Evolutionary conservation across 2,797 vertebrate species (phyloP), one percentile per base, ranked within the genome.

Genomic region (Serranus cabrilla): DNA sequence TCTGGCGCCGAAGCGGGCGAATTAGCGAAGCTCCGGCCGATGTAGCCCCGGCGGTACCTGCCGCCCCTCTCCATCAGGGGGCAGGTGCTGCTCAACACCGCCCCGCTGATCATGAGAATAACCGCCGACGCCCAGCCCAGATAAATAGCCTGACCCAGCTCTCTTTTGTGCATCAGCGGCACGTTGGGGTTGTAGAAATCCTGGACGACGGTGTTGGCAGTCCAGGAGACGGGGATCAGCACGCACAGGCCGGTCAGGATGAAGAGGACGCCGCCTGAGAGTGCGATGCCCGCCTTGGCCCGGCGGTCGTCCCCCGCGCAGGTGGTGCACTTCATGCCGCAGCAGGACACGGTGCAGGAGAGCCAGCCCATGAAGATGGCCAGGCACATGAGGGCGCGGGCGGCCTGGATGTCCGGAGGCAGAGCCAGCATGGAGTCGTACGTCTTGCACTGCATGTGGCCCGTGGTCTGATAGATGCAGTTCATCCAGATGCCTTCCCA

Each of bases 401-500:
- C 95, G 0, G 95, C 95, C 89, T 96, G 96, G 83, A 96, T 89
- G 81, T 96, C 95, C 0, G 94, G 93, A 0, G 96, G 93, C 76
- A 96, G 76, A 0, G 95, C 94, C 72, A 96, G 78, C 94, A 96
- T 90, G 64, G 96, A 96, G 90, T 96, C 95, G 17, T 95, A 96
- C 0, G 94, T 95, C 82, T 96, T 96, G 43, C 96, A 96, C 75
- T 96, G 95, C 96, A 96, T 96, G 89, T 95, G 94, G 2, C 94
- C 95, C 0, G 95, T 96, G 78, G 94, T 94, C 84, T 96, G 96
- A 84, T 96, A 96, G 80, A 96, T 80, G 73, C 96, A 96, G 92
- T 90, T 95, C 96, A 96, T 96, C 96, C 96, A 96, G 88, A 96
- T 96, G 10, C 96, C 96, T 66, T 96, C 95, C 96, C 96, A 96